Percentiles rank a stretch among this genome's conserved stretches.
Conservation (phyloP, 2,797 vertebrate genomes). For the Hydrophis major region DNA sequence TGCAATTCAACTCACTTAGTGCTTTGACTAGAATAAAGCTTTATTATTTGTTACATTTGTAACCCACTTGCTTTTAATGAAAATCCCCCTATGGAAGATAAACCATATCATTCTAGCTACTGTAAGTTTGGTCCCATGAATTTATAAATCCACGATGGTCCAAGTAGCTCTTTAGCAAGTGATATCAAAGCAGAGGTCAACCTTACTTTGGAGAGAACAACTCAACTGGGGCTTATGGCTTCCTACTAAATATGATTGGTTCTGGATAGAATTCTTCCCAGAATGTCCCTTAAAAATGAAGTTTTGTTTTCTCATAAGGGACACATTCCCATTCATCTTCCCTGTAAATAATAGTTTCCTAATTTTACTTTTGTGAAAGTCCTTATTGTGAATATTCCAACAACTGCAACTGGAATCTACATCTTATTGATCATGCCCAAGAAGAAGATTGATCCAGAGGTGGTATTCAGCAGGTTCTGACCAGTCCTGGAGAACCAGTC, state of each 20-base stretch:
- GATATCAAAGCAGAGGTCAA: background rate
- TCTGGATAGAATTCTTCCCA: background rate
- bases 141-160: background rate
- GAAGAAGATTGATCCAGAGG: background rate
- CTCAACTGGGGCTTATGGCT: background rate
- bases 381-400: background rate
- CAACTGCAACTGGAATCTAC: background rate
- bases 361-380: background rate
- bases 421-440: background rate
- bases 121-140: background rate
- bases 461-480: no score
- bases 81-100: background rate
- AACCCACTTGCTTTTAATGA: background rate
- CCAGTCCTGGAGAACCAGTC: no score
- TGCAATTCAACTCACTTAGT: conserved; percentile 22
- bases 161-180: background rate
- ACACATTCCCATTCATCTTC: background rate
- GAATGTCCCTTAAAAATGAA: background rate
- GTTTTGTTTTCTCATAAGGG: background rate
- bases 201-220: background rate
- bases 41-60: background rate
- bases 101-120: background rate
- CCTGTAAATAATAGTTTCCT: background rate
- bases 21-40: conserved; percentile 17
- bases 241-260: background rate